A percentile compares a stretch with the other conserved stretches of the same genome.
Evolutionary conservation across 2,113 vertebrate species (phyloP).

Genomic region (Ptilonorhynchus violaceus): DNA sequence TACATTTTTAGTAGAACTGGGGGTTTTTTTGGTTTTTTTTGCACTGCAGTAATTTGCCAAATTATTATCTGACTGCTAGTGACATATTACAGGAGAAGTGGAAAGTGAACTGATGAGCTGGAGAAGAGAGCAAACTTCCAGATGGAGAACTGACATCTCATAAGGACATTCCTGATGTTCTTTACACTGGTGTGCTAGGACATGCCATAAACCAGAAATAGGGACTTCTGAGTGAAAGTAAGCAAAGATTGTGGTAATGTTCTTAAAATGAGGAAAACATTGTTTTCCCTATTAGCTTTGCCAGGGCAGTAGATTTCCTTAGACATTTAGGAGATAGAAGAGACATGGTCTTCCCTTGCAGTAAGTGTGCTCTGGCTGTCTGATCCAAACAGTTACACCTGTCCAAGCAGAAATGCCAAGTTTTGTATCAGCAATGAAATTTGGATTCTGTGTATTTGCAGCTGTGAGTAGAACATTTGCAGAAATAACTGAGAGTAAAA

Average conservation of each 20-base stretch:
- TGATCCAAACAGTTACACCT: neutral
- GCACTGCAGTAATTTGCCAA: neutral
- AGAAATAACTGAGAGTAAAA: conserved; percentile 4
- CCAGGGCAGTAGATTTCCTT: neutral
- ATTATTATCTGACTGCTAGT: neutral
- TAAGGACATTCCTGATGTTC: neutral
- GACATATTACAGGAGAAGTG: neutral
- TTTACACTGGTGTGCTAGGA: neutral
- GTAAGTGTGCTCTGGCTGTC: neutral
- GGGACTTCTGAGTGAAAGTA: neutral
- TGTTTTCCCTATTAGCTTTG: neutral
- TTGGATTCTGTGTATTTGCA: neutral
- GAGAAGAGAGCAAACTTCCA: neutral
- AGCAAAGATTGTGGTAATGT: neutral
- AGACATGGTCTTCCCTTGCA: neutral
- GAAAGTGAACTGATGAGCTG: neutral
- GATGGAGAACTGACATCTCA: neutral
- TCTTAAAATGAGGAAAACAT: neutral
- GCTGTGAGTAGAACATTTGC: neutral
- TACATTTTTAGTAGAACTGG: neutral
- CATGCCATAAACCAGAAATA: neutral
- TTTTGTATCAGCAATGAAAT: neutral
- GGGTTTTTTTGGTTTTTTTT: neutral
- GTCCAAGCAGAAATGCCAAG: neutral
- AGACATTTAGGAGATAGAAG: neutral